These are phyloP conservation scores for Oopsacas minuta DNA, from an alignment of 37 sponge, comb jelly and placozoan genomes.

Conservation along the genomic window DNA sequence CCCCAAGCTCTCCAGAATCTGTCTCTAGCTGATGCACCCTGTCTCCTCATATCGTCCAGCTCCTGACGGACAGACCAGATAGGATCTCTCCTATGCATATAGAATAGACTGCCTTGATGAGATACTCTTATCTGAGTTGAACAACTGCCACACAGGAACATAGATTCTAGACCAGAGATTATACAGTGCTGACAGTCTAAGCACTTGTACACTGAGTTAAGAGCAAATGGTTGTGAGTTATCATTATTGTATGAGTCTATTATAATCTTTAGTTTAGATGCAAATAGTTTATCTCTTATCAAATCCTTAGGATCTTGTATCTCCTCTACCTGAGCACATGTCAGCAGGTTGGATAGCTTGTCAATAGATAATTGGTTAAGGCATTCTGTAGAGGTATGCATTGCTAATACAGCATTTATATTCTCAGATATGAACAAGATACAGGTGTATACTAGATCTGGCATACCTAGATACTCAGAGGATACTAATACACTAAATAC, in stretches of 20 bases:
- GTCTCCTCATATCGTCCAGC: neutral
- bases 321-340: neutral
- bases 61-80: neutral
- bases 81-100: neutral
- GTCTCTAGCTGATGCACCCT: neutral
- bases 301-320: neutral
- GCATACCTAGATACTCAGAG: constrained; percentile 83
- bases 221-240: neutral
- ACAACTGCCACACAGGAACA: neutral
- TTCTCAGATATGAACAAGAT: neutral
- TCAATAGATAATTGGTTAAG: neutral
- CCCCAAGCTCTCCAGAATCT: constrained; percentile 1
- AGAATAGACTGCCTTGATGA: neutral
- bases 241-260: neutral
- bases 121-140: neutral
- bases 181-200: neutral
- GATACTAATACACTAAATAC: constrained; percentile 76
- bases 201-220: neutral
- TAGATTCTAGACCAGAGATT: neutral
- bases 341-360: neutral
- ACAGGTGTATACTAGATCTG: constrained; percentile 39
- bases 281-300: neutral
- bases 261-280: neutral
- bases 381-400: neutral
- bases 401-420: neutral